Conservation (phyloP, 2,888 invertebrate genomes). For the Elmis aenea region DNA sequence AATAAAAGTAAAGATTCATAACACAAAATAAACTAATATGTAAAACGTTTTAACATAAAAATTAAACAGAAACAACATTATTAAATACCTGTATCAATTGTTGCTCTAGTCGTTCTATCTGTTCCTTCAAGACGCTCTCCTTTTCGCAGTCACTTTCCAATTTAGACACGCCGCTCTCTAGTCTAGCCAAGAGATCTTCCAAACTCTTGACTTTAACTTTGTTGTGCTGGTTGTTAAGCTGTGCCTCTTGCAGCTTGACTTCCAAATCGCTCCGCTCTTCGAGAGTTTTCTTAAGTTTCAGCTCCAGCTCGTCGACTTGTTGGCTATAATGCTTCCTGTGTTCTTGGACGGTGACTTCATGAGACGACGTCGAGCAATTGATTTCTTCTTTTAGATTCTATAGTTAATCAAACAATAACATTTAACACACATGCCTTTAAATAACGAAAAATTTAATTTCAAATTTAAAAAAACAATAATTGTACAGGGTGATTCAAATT, state of each 20-base stretch:
- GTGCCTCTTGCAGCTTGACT: conserved; percentile 26
- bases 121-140: conserved; percentile 36
- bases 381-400: conserved; percentile 27
- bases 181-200: conserved; percentile 44
- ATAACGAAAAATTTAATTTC: conserved; percentile 26
- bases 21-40: too few species aligned
- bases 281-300: conserved; percentile 41
- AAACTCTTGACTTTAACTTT: conserved; percentile 41
- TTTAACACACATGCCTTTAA: too few species aligned
- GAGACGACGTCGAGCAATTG: conserved; percentile 12
- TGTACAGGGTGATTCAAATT: background rate
- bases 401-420: conserved; percentile 6
- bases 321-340: conserved; percentile 42
- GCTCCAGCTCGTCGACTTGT: conserved; percentile 44
- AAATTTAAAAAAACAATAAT: background rate
- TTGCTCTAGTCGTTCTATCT: conserved; percentile 41
- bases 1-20: too few species aligned
- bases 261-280: conserved; percentile 25
- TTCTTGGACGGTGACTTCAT: conserved; percentile 26
- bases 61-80: background rate
- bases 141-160: conserved; percentile 46
- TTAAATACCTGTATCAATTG: conserved; percentile 28
- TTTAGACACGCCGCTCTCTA: conserved; percentile 46
- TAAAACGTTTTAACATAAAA: background rate
- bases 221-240: conserved; percentile 23